These are phyloP conservation scores for Tiaroga cobitis DNA, from an alignment of 2,797 vertebrate species.

Conservation along the genomic window DNA sequence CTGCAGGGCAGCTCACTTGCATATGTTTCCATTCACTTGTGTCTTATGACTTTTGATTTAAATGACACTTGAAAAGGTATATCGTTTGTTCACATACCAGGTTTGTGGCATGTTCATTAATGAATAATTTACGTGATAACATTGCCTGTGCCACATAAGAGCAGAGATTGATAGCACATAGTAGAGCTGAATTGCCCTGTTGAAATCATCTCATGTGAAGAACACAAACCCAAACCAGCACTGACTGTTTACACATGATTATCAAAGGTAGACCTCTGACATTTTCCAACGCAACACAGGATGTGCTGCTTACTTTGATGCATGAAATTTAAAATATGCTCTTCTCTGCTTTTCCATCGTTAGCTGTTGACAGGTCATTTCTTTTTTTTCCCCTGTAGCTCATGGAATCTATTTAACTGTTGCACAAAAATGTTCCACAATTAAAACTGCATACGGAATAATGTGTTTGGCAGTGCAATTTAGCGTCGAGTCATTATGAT, in stretches of 20 bases:
- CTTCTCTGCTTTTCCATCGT: conserved; percentile 58
- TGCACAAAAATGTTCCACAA: conserved; percentile 46
- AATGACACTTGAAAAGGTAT: conserved; percentile 35
- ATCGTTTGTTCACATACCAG: not conserved
- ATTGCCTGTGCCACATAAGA: conserved; percentile 35
- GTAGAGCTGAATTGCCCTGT: not conserved
- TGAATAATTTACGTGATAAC: not conserved
- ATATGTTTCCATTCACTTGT: conserved; percentile 35
- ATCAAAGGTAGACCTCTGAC: conserved; percentile 44
- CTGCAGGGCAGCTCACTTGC: conserved; percentile 13
- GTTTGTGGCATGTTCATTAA: conserved; percentile 12
- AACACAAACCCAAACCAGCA: conserved; percentile 61
- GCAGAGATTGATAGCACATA: conserved; percentile 10
- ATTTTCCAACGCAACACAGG: conserved; percentile 41
- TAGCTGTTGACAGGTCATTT: conserved; percentile 47
- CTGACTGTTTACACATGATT: conserved; percentile 46
- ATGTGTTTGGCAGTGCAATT: not conserved
- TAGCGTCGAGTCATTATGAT: not conserved
- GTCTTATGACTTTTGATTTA: conserved; percentile 38
- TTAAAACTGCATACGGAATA: conserved; percentile 44
- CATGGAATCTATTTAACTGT: conserved; percentile 53
- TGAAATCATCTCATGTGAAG: not conserved
- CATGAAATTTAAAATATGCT: conserved; percentile 63
- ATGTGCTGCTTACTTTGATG: conserved; percentile 56
- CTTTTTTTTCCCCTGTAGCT: conserved; percentile 44